These are phyloP conservation scores for Plotosus lineatus DNA, from an alignment of 2,113 vertebrate genomes.

Conservation along the genomic window DNA sequence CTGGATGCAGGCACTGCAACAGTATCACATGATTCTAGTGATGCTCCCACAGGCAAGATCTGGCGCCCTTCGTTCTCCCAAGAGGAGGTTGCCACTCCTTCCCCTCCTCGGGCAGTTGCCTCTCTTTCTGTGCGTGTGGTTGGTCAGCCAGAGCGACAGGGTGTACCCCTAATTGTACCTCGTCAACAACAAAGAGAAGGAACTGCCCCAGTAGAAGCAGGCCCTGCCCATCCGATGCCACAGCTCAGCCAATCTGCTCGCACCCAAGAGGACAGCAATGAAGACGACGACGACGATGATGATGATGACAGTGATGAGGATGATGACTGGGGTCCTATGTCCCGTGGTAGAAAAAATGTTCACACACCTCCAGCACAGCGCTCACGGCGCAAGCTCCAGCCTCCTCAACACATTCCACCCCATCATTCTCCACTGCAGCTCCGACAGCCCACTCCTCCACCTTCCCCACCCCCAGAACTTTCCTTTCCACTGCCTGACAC, in stretches of 20 bases:
- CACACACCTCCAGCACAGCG: conserved; percentile 56
- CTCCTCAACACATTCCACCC: conserved; percentile 75
- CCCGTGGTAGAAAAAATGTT: conserved; percentile 50
- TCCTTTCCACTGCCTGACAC: conserved; percentile 77
- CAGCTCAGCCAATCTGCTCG: conserved; percentile 68
- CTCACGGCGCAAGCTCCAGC: conserved; percentile 75
- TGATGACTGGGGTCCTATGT: conserved; percentile 66
- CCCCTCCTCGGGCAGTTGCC: conserved; percentile 73
- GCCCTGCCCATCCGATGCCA: conserved; percentile 62
- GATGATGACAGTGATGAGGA: conserved; percentile 69
- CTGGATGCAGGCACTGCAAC: conserved; percentile 48
- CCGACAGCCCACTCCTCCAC: conserved; percentile 75
- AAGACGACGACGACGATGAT: conserved; percentile 62
- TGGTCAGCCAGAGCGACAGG: conserved; percentile 70
- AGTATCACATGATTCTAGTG: conserved; percentile 56
- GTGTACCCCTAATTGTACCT: conserved; percentile 60
- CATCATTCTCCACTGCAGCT: conserved; percentile 73
- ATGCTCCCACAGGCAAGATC: conserved; percentile 65
- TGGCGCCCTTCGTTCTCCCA: conserved; percentile 63
- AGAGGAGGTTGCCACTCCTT: conserved; percentile 67
- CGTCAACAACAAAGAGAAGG: conserved; percentile 69
- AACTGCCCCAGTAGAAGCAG: conserved; percentile 59
- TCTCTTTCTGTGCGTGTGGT: conserved; percentile 76
- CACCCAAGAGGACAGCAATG: conserved; percentile 64
- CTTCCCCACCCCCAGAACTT: conserved; percentile 72